Evolutionary conservation across 2,888 invertebrate species (phyloP).

Genomic region (Dastarcus helophoroides): DNA sequence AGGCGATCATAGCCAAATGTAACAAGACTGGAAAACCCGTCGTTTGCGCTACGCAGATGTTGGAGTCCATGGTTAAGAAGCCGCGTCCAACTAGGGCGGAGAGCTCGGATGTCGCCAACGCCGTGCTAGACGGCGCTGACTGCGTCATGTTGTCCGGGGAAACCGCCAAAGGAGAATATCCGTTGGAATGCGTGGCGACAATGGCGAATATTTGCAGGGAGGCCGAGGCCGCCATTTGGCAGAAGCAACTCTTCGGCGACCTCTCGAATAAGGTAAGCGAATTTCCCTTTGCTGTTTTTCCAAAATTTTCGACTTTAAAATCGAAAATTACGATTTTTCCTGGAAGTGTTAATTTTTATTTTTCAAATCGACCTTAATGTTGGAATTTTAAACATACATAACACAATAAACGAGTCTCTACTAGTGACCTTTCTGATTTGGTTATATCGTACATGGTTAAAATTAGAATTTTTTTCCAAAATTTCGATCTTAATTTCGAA

Average conservation of each 20-base stretch:
- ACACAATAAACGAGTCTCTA: too few relatives aligned
- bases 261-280: constrained; percentile 45
- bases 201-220: constrained; percentile 95
- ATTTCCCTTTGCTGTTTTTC: too few relatives aligned
- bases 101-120: constrained; percentile 95
- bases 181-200: constrained; percentile 76
- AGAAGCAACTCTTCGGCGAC: constrained; percentile 79
- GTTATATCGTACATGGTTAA: too few relatives aligned
- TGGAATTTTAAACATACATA: too few relatives aligned
- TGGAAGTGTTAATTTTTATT: too few relatives aligned
- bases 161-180: constrained; percentile 96
- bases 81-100: constrained; percentile 95
- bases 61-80: constrained; percentile 97
- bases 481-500: too few relatives aligned
- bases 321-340: too few relatives aligned
- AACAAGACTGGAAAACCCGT: constrained; percentile 94
- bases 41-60: constrained; percentile 97
- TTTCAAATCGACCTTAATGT: too few relatives aligned
- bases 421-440: too few relatives aligned
- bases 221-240: constrained; percentile 94
- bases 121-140: constrained; percentile 93
- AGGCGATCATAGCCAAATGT: constrained; percentile 96
- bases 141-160: constrained; percentile 99
- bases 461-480: too few relatives aligned
- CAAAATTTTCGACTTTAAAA: too few relatives aligned